Base-by-base conservation (phyloP, 2,888 invertebrate species). In the Cataglyphis cursor region DNA sequence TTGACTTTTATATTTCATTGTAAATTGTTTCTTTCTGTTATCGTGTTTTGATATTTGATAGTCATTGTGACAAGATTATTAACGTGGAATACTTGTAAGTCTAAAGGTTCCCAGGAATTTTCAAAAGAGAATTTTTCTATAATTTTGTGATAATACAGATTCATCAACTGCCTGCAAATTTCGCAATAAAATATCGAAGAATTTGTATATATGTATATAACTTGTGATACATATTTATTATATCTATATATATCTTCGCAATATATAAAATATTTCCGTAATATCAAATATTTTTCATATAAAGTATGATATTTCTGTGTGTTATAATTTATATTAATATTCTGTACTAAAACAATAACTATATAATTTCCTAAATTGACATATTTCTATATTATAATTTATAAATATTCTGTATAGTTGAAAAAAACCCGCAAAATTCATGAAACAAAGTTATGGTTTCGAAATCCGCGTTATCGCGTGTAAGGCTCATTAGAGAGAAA, bases 1-100 rank as follows among this genome's bases (percentile, higher is more conserved):
- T 1, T 5, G 31, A 72, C 4, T 21, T 8, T 38, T 38, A 6
- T 31, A 54, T 38, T 0, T 6, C 6, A 8, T 18, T 18, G 4
- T 18, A 3, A 18, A 18, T 28, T 31, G 5, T 15, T 64, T 66
- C 8, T 76, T 10, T 65, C 38, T 9, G 18, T 66, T 35, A 12
- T 66, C 28, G 9, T 66, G 38, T 76, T 28, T 15, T 31, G 18
- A 75, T n/a, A 24, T 75, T 66, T 66, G 83, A 87, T 84, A 82
- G 75, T 54, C 84, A 72, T 76, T 82, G 84, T 31, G 41, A 59
- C 75, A 66, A 78, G 73, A 87, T 87, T 87, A 88, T 88, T 89
- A 88, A 83, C 81, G 83, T 76, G 28, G 70, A 41, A 82, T 86
- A 81, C 65, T 81, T 88, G 73, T 82, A 85, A 82, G 82, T 70